Evolutionary conservation across 2,888 invertebrate species (phyloP).

Genomic region (Nemotelus pantherinus): DNA sequence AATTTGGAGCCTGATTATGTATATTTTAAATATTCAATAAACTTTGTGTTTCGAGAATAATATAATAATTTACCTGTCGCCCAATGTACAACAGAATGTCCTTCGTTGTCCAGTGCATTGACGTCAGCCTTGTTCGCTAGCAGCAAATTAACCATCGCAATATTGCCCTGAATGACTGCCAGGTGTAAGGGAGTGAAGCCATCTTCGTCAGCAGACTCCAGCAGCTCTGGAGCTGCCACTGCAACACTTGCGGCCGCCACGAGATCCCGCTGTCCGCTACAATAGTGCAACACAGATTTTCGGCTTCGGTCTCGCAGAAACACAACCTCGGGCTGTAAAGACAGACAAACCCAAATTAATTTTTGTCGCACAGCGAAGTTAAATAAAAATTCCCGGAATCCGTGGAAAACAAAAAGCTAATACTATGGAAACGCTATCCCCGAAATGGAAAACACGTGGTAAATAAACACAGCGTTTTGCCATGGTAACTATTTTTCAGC

Average conservation of each 20-base stretch:
- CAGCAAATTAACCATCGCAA: conserved; percentile 84
- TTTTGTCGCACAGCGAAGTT: not conserved
- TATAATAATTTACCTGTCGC: conserved; percentile 79
- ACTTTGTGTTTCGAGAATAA: no score
- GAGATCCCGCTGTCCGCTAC: conserved; percentile 70
- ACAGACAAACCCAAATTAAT: conserved; percentile 12
- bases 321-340: conserved; percentile 69
- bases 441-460: conserved; percentile 3
- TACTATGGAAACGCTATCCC: conserved; percentile 27
- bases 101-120: conserved; percentile 90
- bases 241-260: conserved; percentile 80
- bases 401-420: conserved; percentile 6
- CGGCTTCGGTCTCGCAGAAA: conserved; percentile 81
- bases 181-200: conserved; percentile 95
- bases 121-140: conserved; percentile 90
- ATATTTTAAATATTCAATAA: no score
- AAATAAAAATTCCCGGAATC: not conserved
- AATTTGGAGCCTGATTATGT: no score
- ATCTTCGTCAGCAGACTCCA: conserved; percentile 88
- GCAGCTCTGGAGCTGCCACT: conserved; percentile 85
- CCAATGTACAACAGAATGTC: conserved; percentile 97
- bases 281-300: conserved; percentile 93
- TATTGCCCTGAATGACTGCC: conserved; percentile 93
- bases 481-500: not conserved
- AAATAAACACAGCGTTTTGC: conserved; percentile 5